Evolutionary conservation across 2,113 vertebrate species (phyloP), one percentile per base, ranked within the genome.

Genomic region (Hippoglossus stenolepis): DNA sequence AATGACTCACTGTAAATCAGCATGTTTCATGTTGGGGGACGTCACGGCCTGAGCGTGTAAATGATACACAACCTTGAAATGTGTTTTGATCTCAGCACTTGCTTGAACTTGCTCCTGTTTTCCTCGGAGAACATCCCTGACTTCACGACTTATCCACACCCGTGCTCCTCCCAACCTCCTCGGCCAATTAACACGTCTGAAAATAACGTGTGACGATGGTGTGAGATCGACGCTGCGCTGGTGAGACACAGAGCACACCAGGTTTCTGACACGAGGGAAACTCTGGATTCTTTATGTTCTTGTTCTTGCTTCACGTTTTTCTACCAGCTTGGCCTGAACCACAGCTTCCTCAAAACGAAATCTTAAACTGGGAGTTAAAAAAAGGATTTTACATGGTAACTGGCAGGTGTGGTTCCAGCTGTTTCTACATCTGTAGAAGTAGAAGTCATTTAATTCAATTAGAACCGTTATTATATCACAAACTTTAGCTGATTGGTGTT

Each of bases 181-280:
- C 31, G 54, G 64, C 78, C 85, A 92, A 93, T 94, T 91, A 94
- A 82, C 94, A 88, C 92, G 4, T 93, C 82, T 88, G 73, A 89
- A 92, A 94, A 94, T 92, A 94, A 80, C 26, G 51, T 77, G 81
- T 12, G 77, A 77, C 12, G 77, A 77, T 8, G 47, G 54, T 53
- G 80, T 43, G 69, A 84, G 58, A 75, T 66, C 11, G 73, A 65
- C 35, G 40, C 1, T 26, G 67, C 0, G 5, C 72, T 65, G 26
- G n/a, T 35, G 15, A 79, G 43, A 69, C 62, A 73, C 47, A 13
- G 7, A 51, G 49, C 18, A 51, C 49, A 20, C 17, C 0, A 20
- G 49, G 49, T 20, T 5, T 51, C 49, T 18, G 1, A 18, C 49
- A 51, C 5, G 17, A 20, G 49, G 49, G 17, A 20, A 18, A 51